Conservation (phyloP, 2,888 invertebrate genomes). For the Miltochrista miniata region DNA sequence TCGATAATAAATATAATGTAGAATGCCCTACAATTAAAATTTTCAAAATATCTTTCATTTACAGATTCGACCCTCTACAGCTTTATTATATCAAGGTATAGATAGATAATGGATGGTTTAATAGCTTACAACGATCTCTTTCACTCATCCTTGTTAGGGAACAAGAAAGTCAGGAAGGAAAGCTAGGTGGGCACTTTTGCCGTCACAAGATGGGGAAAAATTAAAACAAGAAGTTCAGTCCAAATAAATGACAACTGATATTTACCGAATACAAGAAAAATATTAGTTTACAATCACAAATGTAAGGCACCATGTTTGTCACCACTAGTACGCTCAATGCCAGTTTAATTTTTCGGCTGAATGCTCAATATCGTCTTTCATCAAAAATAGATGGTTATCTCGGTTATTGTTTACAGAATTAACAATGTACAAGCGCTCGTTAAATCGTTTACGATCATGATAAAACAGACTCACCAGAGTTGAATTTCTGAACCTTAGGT, state of each 20-base stretch:
- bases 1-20: too few relatives aligned
- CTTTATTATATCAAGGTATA: too few relatives aligned
- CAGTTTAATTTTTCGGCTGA: constrained; percentile 60
- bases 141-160: too few relatives aligned
- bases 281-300: constrained; percentile 26
- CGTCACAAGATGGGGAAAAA: too few relatives aligned
- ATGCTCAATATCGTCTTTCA: constrained; percentile 41
- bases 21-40: too few relatives aligned
- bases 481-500: constrained; percentile 3
- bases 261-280: constrained; percentile 41
- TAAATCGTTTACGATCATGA: constrained; percentile 48
- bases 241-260: neutral
- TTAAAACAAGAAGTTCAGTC: too few relatives aligned
- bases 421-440: constrained; percentile 69
- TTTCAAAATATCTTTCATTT: too few relatives aligned
- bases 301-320: constrained; percentile 28
- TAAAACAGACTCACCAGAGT: constrained; percentile 28
- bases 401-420: constrained; percentile 53
- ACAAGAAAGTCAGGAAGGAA: too few relatives aligned
- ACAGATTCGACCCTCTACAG: too few relatives aligned
- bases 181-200: too few relatives aligned
- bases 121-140: too few relatives aligned
- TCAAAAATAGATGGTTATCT: constrained; percentile 40
- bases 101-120: too few relatives aligned
- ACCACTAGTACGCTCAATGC: constrained; percentile 15